These are phyloP conservation scores for Sturmia bella DNA, from an alignment of 2,888 invertebrate genomes.

Conservation along the genomic window DNA sequence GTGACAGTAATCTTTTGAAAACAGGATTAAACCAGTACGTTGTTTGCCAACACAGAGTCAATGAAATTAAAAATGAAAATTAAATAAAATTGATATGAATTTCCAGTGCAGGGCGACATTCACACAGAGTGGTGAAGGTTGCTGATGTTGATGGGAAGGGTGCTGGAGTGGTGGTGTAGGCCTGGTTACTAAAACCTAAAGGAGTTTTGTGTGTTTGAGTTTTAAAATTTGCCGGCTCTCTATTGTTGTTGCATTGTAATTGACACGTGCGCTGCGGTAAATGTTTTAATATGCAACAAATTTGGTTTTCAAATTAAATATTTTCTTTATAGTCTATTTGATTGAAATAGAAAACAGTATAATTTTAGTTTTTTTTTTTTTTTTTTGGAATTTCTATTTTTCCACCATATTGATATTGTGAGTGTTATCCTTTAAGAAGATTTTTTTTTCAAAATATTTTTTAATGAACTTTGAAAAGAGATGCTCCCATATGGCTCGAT, in stretches of 20 bases:
- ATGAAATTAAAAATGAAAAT: constrained; percentile 48
- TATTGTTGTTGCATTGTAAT: constrained; percentile 68
- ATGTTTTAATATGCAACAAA: constrained; percentile 77
- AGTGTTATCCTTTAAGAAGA: constrained; percentile 69
- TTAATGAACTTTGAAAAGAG: neutral
- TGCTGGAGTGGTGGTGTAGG: constrained; percentile 40
- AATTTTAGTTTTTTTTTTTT: too few relatives aligned
- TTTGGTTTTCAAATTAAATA: constrained; percentile 56
- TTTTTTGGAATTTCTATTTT: neutral
- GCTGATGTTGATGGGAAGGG: too few relatives aligned
- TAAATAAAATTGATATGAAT: constrained; percentile 40
- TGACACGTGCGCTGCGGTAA: constrained; percentile 77
- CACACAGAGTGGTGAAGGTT: neutral
- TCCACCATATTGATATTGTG: constrained; percentile 69
- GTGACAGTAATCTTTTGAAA: constrained; percentile 82
- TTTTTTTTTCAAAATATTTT: constrained; percentile 36
- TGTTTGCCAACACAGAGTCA: constrained; percentile 59
- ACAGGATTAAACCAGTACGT: constrained; percentile 79
- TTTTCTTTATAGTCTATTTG: constrained; percentile 36
- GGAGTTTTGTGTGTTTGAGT: constrained; percentile 50
- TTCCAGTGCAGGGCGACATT: neutral
- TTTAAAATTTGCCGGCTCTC: constrained; percentile 24
- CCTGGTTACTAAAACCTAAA: constrained; percentile 62
- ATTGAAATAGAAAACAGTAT: constrained; percentile 18
- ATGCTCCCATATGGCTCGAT: constrained; percentile 37